Conservation (phyloP, 2,888 invertebrate genomes). For the Drosophila lacicola region DNA sequence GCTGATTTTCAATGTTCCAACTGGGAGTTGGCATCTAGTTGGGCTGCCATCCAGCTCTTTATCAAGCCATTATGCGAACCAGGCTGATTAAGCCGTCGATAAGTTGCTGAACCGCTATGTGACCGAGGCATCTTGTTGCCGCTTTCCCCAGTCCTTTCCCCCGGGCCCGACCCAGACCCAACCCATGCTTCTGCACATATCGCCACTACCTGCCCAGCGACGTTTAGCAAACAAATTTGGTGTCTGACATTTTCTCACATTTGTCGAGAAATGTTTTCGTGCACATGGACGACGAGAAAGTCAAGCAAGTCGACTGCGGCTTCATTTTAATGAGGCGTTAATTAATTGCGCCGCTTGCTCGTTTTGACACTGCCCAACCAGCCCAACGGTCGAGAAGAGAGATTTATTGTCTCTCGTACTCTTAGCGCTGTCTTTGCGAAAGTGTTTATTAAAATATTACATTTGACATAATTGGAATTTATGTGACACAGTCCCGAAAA, state of each 20-base stretch:
- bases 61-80: constrained; percentile 76
- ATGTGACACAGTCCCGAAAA: constrained; percentile 56
- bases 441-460: constrained; percentile 84
- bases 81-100: constrained; percentile 73
- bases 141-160: not conserved
- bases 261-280: constrained; percentile 41
- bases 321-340: constrained; percentile 82
- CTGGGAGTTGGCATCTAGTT: constrained; percentile 78
- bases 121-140: constrained; percentile 18
- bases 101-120: constrained; percentile 58
- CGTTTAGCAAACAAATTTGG: constrained; percentile 53
- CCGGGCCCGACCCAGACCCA: constrained; percentile 1
- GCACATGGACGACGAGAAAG: constrained; percentile 9
- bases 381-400: constrained; percentile 47
- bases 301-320: constrained; percentile 37
- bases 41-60: constrained; percentile 62
- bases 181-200: constrained; percentile 8
- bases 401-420: constrained; percentile 67
- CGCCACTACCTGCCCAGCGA: constrained; percentile 34
- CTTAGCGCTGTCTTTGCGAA: constrained; percentile 60
- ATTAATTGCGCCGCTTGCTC: constrained; percentile 82
- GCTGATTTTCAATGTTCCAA: constrained; percentile 85
- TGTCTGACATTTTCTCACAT: constrained; percentile 66
- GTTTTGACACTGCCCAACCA: constrained; percentile 71
- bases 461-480: constrained; percentile 84